Percentiles rank a stretch among this genome's conserved stretches.
Evolutionary conservation across 2,113 vertebrate species (phyloP).

Genomic region (Pionites leucogaster): DNA sequence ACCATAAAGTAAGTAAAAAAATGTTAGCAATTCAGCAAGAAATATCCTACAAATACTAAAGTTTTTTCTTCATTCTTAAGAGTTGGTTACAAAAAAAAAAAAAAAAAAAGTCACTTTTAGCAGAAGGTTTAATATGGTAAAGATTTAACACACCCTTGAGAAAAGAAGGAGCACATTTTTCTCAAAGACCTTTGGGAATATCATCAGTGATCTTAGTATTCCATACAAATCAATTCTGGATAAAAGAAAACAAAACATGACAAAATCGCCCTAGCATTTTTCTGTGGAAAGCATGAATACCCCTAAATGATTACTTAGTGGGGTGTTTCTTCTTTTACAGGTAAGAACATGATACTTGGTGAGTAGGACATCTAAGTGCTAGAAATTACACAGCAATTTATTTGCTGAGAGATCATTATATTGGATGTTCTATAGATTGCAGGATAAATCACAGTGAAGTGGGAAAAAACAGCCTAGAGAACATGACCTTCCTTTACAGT

Average conservation of each 20-base stretch:
- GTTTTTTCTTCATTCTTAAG: neutral
- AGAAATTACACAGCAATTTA: neutral
- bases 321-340: neutral
- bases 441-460: neutral
- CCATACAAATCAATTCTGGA: neutral
- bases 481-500: neutral
- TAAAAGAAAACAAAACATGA: neutral
- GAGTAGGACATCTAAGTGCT: neutral
- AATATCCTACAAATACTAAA: neutral
- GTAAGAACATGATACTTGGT: neutral
- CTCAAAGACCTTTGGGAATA: neutral
- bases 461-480: neutral
- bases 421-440: neutral
- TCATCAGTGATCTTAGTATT: neutral
- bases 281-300: neutral
- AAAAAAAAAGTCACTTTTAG: neutral
- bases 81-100: neutral
- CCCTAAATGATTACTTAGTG: neutral
- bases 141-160: neutral
- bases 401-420: neutral
- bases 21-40: neutral
- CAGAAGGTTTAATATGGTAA: neutral
- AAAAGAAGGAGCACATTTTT: neutral
- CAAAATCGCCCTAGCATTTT: neutral
- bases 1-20: neutral